A percentile compares a stretch with the other conserved stretches of the same genome.
phyloP scores from a whole-genome alignment of 64 coral and sea anemone species.

The Stichodactyla mertensii region DNA sequence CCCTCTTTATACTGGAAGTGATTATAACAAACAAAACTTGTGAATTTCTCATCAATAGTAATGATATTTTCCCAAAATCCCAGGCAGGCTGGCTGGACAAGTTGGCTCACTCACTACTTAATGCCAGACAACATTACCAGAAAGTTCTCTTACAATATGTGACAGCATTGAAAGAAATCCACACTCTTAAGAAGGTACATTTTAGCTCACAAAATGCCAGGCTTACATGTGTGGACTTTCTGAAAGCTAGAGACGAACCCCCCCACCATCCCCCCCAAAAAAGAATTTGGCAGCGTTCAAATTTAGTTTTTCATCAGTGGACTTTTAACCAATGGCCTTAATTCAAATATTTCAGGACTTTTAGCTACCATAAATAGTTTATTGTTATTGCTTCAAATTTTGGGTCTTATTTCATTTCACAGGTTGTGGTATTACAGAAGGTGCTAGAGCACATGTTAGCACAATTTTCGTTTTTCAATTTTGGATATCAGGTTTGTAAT shows the following conservation, averaged over 20 bases:
- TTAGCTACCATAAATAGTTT: background rate
- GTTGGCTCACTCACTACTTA: conserved; percentile 72
- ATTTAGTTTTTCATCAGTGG: too few relatives aligned
- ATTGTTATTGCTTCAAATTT: background rate
- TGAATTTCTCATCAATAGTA: too few relatives aligned
- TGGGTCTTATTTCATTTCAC: conserved; percentile 4
- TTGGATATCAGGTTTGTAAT: conserved; percentile 86
- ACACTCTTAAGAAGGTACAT: conserved; percentile 85
- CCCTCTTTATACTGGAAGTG: background rate
- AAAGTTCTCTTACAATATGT: conserved; percentile 79
- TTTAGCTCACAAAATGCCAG: background rate
- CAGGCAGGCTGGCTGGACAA: conserved; percentile 66
- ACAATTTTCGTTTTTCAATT: conserved; percentile 97
- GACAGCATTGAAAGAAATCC: conserved; percentile 79
- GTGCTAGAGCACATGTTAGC: conserved; percentile 96
- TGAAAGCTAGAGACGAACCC: too few relatives aligned
- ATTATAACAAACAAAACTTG: too few relatives aligned
- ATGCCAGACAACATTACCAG: conserved; percentile 88
- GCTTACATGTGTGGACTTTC: too few relatives aligned
- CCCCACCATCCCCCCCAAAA: too few relatives aligned
- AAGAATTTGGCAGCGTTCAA: too few relatives aligned
- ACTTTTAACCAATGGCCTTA: too few relatives aligned
- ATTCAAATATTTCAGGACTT: too few relatives aligned
- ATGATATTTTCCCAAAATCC: background rate
- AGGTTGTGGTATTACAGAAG: conserved; percentile 89